phyloP scores from a whole-genome alignment of 2,888 invertebrate species.

The Selenia dentaria region DNA sequence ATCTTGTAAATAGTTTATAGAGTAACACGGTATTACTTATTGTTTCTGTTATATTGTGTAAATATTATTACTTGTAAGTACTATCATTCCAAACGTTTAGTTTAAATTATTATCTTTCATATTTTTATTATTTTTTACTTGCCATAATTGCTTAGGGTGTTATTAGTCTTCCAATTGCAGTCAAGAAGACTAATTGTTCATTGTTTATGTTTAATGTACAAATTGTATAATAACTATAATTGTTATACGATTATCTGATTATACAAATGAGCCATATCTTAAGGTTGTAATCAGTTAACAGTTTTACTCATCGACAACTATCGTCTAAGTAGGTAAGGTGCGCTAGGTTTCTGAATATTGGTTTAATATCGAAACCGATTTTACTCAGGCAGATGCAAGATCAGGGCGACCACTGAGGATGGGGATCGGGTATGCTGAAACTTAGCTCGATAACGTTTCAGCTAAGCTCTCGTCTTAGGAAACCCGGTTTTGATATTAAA shows the following conservation, averaged over 20 bases:
- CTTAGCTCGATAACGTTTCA: no score
- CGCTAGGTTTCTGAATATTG: no score
- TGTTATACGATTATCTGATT: slow-evolving; percentile 58
- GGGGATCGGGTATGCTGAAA: no score
- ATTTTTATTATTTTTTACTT: slow-evolving; percentile 72
- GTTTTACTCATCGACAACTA: no score
- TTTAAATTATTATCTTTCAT: slow-evolving; percentile 75
- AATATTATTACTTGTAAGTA: slow-evolving; percentile 68
- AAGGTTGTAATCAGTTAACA: slow-evolving; percentile 44
- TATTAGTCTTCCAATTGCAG: slow-evolving; percentile 73
- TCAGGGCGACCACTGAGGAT: no score
- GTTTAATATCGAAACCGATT: no score
- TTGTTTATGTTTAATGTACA: slow-evolving; percentile 74
- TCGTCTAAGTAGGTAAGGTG: no score
- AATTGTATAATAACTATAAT: slow-evolving; percentile 66
- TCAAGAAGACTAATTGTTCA: slow-evolving; percentile 63
- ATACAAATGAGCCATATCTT: slow-evolving; percentile 49
- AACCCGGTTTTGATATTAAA: no score
- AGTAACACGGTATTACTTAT: slow-evolving; percentile 48
- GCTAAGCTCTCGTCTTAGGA: no score
- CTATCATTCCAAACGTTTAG: slow-evolving; percentile 78
- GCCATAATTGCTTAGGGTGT: slow-evolving; percentile 76
- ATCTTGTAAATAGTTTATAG: slow-evolving; percentile 50
- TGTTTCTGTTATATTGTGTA: slow-evolving; percentile 78
- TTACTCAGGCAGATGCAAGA: no score